Evolutionary conservation across 2,113 vertebrate genomes (phyloP).

Genomic region (Neodon shergylaensis): DNA sequence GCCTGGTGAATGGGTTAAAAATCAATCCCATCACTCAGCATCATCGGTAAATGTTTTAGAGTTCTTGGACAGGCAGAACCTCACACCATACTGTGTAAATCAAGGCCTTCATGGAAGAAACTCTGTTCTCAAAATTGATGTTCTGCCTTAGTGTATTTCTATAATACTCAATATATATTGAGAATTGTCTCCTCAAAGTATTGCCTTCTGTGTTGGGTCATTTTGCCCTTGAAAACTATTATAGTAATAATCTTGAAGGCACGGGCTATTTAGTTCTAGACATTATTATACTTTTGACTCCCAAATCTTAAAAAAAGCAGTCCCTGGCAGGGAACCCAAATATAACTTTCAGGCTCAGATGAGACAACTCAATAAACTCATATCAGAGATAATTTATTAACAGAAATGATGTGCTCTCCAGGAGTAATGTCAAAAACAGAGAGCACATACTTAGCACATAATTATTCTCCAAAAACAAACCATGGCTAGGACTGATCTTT

Average conservation of each 20-base stretch:
- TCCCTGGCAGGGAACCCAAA: neutral
- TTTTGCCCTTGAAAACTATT: constrained; percentile 1
- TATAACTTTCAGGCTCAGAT: neutral
- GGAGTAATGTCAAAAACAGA: constrained; percentile 37
- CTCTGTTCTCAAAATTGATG: neutral
- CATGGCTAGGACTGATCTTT: neutral
- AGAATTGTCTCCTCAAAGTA: neutral
- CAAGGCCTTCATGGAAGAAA: neutral
- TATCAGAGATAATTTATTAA: neutral
- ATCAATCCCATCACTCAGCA: neutral
- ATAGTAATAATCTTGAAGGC: neutral
- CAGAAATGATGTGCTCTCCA: neutral
- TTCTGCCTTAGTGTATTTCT: neutral
- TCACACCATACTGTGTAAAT: neutral
- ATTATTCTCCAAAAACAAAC: neutral
- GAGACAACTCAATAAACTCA: constrained; percentile 29
- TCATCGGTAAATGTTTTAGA: neutral
- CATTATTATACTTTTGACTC: neutral
- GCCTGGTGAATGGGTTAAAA: constrained; percentile 25
- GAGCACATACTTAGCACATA: neutral
- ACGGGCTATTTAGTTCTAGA: neutral
- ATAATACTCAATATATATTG: neutral
- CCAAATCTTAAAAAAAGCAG: neutral
- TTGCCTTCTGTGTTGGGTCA: neutral
- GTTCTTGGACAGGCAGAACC: neutral